phyloP scores from a whole-genome alignment of 2,113 vertebrate genomes.

The Candoia aspera region DNA sequence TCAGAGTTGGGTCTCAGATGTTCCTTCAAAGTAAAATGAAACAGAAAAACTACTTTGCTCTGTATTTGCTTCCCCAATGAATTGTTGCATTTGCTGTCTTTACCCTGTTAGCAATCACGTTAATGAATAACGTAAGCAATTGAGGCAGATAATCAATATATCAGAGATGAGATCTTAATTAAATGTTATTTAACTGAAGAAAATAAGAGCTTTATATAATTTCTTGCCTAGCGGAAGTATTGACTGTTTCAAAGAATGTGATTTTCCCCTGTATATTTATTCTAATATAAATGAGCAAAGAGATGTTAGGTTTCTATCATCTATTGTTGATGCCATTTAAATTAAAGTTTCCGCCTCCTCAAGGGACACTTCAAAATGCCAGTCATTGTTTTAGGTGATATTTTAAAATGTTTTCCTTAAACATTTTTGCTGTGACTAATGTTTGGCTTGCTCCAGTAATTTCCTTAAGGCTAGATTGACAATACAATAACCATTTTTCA shows the following conservation, averaged over 20 bases:
- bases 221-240: constrained; percentile 17
- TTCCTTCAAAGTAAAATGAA: not conserved
- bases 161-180: constrained; percentile 27
- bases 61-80: constrained; percentile 20
- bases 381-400: constrained; percentile 3
- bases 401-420: not conserved
- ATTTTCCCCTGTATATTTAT: constrained; percentile 3
- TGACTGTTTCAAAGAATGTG: constrained; percentile 1
- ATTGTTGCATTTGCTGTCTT: constrained; percentile 31
- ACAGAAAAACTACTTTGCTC: not conserved
- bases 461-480: not conserved
- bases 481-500: not conserved
- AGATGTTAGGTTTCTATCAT: constrained; percentile 1
- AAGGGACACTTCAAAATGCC: not conserved
- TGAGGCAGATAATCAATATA: constrained; percentile 18
- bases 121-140: constrained; percentile 28
- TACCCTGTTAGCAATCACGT: constrained; percentile 26
- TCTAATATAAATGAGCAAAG: not conserved
- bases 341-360: not conserved
- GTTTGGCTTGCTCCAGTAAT: not conserved
- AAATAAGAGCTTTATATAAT: constrained; percentile 20
- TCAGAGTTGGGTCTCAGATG: not conserved
- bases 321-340: not conserved
- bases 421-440: not conserved
- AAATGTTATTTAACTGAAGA: constrained; percentile 23